Evolutionary conservation across 2,888 invertebrate genomes (phyloP).

Genomic region (Stegophylla sp.): DNA sequence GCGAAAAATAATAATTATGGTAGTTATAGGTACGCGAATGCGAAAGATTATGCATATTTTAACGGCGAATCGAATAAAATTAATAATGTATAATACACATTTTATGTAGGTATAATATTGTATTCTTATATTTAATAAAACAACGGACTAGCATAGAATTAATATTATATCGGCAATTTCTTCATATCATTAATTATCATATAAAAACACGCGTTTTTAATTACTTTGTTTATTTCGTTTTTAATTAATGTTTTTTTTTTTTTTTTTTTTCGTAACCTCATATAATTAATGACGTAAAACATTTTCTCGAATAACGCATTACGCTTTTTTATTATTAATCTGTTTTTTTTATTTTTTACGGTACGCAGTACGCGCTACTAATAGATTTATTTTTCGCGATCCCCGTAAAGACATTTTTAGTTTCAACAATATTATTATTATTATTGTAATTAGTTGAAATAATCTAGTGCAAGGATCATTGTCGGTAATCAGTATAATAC

Average conservation of each 20-base stretch:
- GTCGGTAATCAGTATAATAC: slow-evolving; percentile 31
- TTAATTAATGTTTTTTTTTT: slow-evolving; percentile 34
- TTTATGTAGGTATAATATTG: not conserved
- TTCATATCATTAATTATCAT: slow-evolving; percentile 30
- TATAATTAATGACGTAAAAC: slow-evolving; percentile 24
- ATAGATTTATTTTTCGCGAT: slow-evolving; percentile 10
- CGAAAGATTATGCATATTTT: not conserved
- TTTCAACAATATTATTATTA: not conserved
- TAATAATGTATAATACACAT: too few relatives aligned
- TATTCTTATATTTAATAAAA: not conserved
- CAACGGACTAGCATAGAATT: not conserved
- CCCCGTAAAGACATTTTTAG: slow-evolving; percentile 4
- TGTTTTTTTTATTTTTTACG: not conserved
- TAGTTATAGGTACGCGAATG: not conserved
- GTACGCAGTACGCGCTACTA: not conserved
- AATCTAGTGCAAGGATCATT: slow-evolving; percentile 41
- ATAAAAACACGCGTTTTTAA: slow-evolving; percentile 37
- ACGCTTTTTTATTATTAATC: not conserved
- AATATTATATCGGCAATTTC: slow-evolving; percentile 25
- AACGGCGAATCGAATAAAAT: not conserved
- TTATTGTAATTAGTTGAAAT: not conserved
- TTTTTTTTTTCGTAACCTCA: not conserved
- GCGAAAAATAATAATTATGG: not conserved
- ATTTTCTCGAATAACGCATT: slow-evolving; percentile 10
- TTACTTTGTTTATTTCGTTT: slow-evolving; percentile 54